These are phyloP conservation scores for Caenorhabditis zanzibari DNA, from an alignment of 2,888 invertebrate genomes.

Conservation along the genomic window DNA sequence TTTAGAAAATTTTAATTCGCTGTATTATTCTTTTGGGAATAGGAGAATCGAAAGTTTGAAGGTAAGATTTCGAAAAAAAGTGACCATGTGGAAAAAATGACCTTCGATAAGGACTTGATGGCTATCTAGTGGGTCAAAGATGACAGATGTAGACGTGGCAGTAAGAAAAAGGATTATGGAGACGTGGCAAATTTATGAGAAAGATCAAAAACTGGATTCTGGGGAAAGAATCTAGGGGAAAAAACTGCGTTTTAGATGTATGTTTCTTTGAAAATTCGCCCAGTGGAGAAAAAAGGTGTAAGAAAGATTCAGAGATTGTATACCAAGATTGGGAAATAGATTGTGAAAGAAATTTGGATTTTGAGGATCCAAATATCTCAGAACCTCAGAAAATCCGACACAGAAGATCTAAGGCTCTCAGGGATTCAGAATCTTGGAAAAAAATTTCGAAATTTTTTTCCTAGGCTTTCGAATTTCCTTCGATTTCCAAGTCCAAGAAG, in stretches of 20 bases:
- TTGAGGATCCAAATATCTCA: too few species aligned
- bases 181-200: constrained; percentile 8
- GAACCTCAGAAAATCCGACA: too few species aligned
- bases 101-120: constrained; percentile 2
- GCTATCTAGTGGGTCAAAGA: constrained; percentile 22
- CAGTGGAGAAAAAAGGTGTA: neutral
- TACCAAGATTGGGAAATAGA: neutral
- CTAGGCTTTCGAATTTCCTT: too few species aligned
- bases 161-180: neutral
- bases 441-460: too few species aligned
- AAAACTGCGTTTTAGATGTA: neutral
- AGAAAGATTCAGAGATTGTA: neutral
- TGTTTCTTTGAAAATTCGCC: constrained; percentile 1
- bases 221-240: too few species aligned
- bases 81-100: neutral
- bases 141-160: neutral
- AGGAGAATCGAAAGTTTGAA: neutral
- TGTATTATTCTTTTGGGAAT: too few species aligned
- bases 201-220: constrained; percentile 1
- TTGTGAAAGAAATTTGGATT: neutral
- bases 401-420: too few species aligned
- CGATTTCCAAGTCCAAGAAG: too few species aligned
- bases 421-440: too few species aligned
- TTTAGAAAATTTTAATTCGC: neutral
- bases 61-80: neutral